phyloP scores from a whole-genome alignment of 2,888 invertebrate genomes.

The Stenchaetothrips biformis region DNA sequence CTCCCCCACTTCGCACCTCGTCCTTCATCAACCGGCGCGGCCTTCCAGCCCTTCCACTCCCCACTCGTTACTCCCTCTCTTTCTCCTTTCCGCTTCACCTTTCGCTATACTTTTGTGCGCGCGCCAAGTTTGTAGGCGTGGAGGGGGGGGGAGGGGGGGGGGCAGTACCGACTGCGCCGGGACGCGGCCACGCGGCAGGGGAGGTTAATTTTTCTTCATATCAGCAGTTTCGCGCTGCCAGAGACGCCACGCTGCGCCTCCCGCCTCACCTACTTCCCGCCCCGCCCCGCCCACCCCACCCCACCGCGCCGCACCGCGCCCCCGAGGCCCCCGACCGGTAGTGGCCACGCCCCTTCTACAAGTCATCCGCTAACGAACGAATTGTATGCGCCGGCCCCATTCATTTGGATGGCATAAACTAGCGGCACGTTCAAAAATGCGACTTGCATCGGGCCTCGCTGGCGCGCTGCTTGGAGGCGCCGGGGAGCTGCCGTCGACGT shows the following conservation, averaged over 20 bases:
- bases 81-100: not conserved
- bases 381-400: not conserved
- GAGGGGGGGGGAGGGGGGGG: not conserved
- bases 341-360: slow-evolving; percentile 10
- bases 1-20: slow-evolving; percentile 10
- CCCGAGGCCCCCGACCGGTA: not conserved
- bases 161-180: no score
- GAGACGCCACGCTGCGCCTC: not conserved
- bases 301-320: no score
- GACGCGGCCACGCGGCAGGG: not conserved
- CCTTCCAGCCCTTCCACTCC: not conserved
- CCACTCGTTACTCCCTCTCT: not conserved
- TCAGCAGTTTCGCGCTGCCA: slow-evolving; percentile 2
- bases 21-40: slow-evolving; percentile 12
- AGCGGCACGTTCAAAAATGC: no score
- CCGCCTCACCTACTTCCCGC: not conserved
- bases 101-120: slow-evolving; percentile 5
- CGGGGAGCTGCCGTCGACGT: not conserved
- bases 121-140: slow-evolving; percentile 3
- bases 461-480: no score
- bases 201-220: slow-evolving; percentile 22
- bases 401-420: no score
- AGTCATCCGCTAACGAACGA: slow-evolving; percentile 3
- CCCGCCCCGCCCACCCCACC: not conserved
- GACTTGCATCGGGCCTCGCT: no score